Percentiles rank a stretch among this genome's conserved stretches.
These are phyloP conservation scores for Atta colombica DNA, from an alignment of 1,140 invertebrate species.

Conservation along the genomic window DNA sequence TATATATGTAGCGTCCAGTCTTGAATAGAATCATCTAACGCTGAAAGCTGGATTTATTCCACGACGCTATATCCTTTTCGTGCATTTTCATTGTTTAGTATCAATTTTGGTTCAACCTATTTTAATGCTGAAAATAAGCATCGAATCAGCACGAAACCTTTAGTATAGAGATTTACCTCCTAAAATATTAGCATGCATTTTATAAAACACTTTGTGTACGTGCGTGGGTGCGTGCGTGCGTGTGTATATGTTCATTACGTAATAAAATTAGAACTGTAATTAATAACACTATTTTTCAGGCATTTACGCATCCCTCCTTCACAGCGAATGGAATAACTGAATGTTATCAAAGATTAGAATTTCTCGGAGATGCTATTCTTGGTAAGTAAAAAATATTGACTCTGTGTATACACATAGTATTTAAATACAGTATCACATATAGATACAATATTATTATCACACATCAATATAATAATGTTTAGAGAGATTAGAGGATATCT, in stretches of 20 bases:
- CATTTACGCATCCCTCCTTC: constrained; percentile 67
- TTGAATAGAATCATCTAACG: no score
- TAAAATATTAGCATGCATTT: no score
- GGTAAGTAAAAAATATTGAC: constrained; percentile 51
- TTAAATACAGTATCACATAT: background rate
- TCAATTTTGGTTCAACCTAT: no score
- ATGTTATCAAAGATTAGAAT: constrained; percentile 73
- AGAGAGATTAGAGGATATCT: background rate
- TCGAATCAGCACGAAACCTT: no score
- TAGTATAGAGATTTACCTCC: no score
- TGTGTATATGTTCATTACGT: constrained; percentile 2
- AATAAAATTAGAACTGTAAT: background rate
- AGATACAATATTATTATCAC: background rate
- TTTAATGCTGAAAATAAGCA: no score
- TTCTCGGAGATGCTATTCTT: constrained; percentile 71
- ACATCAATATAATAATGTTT: background rate
- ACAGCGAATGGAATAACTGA: constrained; percentile 53
- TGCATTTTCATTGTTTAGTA: background rate
- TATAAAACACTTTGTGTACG: no score
- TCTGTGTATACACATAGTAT: background rate
- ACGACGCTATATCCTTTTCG: no score
- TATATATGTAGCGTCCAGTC: no score
- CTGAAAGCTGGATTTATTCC: no score
- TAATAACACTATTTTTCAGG: constrained; percentile 28
- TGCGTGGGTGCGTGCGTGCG: no score